A percentile compares a stretch with the other conserved stretches of the same genome.
phyloP scores from a whole-genome alignment of 2,113 vertebrate species.

The Garra rufa region DNA sequence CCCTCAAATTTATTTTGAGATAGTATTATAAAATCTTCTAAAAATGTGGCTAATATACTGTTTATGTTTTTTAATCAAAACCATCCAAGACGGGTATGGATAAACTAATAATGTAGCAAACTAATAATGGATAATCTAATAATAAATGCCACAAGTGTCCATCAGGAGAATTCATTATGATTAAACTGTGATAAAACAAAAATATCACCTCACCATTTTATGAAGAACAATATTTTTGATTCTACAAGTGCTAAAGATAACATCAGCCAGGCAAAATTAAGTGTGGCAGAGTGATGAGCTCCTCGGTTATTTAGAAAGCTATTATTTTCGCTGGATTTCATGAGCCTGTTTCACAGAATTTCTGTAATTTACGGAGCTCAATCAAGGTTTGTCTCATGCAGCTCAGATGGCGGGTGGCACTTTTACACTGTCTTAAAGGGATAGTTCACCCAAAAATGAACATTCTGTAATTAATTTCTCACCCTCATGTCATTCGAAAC shows the following conservation, averaged over 20 bases:
- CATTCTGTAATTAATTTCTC: no score
- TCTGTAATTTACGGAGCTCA: no score
- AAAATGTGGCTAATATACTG: background rate
- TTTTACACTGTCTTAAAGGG: no score
- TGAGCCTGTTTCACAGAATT: no score
- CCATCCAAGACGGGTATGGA: background rate
- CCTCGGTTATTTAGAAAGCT: background rate
- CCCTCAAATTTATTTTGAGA: background rate
- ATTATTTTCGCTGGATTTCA: background rate
- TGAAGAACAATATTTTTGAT: background rate
- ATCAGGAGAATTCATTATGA: background rate
- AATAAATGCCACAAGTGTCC: background rate
- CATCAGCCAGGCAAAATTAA: background rate
- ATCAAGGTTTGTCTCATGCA: no score
- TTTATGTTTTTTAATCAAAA: slow-evolving; percentile 5
- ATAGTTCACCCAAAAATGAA: no score
- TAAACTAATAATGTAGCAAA: background rate
- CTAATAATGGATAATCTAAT: background rate
- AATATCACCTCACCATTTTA: background rate
- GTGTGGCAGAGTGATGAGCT: background rate
- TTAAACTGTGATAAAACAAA: background rate
- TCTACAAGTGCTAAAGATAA: background rate
- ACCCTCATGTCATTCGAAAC: no score
- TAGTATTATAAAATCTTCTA: background rate
- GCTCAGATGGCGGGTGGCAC: no score